A percentile compares a stretch with the other conserved stretches of the same genome.
Evolutionary conservation across 2,113 vertebrate species (phyloP).

Genomic region (Notarius quadriscutis): DNA sequence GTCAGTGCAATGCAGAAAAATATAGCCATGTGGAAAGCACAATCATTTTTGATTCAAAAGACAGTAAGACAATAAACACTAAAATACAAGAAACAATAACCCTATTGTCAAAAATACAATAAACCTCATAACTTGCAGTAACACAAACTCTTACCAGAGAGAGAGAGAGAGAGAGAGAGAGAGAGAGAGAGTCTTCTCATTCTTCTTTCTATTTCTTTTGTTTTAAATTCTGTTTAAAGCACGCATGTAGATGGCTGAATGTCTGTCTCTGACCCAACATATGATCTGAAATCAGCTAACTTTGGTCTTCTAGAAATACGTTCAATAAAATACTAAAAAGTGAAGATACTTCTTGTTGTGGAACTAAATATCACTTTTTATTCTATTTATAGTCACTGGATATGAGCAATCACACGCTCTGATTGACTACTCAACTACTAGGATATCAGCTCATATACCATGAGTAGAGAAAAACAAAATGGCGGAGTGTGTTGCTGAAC

Average conservation of each 20-base stretch:
- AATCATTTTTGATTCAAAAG: background rate
- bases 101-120: background rate
- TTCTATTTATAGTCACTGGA: background rate
- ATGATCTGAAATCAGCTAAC: background rate
- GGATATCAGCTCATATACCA: too few species aligned
- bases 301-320: background rate
- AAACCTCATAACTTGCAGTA: background rate
- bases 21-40: background rate
- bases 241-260: background rate
- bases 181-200: background rate
- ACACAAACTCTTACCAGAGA: background rate
- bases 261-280: background rate
- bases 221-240: too few species aligned
- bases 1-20: background rate
- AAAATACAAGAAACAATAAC: background rate
- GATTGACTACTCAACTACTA: too few species aligned
- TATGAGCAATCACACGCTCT: too few species aligned
- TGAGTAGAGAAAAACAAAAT: too few species aligned
- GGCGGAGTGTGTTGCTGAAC: too few species aligned
- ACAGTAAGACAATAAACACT: background rate
- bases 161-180: constrained; percentile 1
- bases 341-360: background rate
- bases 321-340: background rate
- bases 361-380: background rate
- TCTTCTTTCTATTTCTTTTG: too few species aligned